Evolutionary conservation across 2,113 vertebrate genomes (phyloP).

Genomic region (Sylvilagus bachmani): DNA sequence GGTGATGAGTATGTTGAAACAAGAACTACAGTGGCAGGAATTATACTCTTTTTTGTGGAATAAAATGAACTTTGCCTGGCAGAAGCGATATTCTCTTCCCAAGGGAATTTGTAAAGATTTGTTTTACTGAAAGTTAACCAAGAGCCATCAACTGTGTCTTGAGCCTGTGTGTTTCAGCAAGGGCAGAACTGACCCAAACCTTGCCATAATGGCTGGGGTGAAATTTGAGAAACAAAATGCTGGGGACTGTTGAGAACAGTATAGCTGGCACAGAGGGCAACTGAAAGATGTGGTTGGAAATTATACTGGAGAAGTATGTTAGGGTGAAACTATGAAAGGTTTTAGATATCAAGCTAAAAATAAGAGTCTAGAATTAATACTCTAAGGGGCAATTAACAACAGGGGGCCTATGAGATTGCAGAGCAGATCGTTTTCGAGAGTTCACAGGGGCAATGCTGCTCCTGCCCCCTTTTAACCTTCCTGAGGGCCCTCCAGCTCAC

Average conservation of each 20-base stretch:
- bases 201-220: neutral
- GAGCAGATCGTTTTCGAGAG: neutral
- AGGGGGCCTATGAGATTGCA: neutral
- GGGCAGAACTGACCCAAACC: neutral
- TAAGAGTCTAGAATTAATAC: neutral
- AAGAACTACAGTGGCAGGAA: neutral
- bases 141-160: neutral
- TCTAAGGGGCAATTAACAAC: neutral
- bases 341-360: slow-evolving; percentile 41
- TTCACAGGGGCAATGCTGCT: neutral
- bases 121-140: neutral
- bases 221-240: neutral
- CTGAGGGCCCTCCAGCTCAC: neutral
- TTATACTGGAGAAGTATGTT: slow-evolving; percentile 10
- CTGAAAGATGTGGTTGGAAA: neutral
- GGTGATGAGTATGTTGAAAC: neutral
- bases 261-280: neutral
- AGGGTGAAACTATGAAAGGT: neutral
- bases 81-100: neutral
- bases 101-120: neutral
- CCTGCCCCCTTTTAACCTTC: neutral
- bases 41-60: neutral
- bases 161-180: neutral
- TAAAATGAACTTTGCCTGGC: neutral
- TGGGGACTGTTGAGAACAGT: neutral